A percentile compares a stretch with the other conserved stretches of the same genome.
These are phyloP conservation scores for Kobus ellipsiprymnus DNA, from an alignment of 2,113 vertebrate genomes.

Conservation along the genomic window DNA sequence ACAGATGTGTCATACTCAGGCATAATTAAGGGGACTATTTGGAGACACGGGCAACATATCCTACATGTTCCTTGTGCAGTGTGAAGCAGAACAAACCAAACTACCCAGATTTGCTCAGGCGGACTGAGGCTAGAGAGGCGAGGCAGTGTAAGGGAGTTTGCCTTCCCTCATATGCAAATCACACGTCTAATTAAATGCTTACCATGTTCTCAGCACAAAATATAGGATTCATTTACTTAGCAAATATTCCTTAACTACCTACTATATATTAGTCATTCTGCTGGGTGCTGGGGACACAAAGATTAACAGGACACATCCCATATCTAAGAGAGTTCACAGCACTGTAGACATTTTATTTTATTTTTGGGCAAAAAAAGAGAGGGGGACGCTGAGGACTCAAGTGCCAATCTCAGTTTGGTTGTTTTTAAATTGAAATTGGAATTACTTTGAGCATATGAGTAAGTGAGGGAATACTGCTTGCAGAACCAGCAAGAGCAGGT, in stretches of 20 bases:
- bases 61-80: not conserved
- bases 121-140: not conserved
- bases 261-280: not conserved
- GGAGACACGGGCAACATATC: not conserved
- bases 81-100: not conserved
- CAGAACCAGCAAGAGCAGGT: not conserved
- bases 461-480: not conserved
- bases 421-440: not conserved
- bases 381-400: accelerated
- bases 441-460: not conserved
- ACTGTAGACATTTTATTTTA: not conserved
- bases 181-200: not conserved
- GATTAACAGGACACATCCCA: not conserved
- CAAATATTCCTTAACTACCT: not conserved
- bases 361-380: not conserved
- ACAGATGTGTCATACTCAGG: not conserved
- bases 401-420: not conserved
- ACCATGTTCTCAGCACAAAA: not conserved
- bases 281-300: not conserved
- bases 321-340: not conserved
- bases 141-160: not conserved
- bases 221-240: not conserved
- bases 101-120: not conserved
- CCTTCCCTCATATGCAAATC: not conserved
- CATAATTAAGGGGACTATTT: not conserved